Percentiles rank a stretch among this genome's conserved stretches.
These are phyloP conservation scores for Phaedon cochleariae DNA, from an alignment of 2,888 invertebrate genomes.

Conservation along the genomic window DNA sequence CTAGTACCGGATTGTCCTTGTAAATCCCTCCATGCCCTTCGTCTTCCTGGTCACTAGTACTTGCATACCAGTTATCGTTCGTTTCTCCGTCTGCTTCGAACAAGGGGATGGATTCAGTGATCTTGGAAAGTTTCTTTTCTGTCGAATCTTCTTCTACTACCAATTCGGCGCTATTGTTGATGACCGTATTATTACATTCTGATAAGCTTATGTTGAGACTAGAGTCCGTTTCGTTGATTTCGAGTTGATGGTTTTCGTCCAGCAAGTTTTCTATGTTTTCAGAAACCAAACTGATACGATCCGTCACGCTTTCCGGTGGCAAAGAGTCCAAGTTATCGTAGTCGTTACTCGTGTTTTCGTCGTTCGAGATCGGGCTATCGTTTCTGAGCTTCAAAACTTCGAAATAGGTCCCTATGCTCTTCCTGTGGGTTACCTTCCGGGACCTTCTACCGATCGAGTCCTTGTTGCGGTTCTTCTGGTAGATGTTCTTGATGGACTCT, in stretches of 20 bases:
- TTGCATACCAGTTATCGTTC: slow-evolving; percentile 80
- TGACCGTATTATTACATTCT: slow-evolving; percentile 63
- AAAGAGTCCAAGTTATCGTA: slow-evolving; percentile 58
- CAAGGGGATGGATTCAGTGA: slow-evolving; percentile 63
- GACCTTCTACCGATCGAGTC: slow-evolving; percentile 51
- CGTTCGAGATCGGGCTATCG: slow-evolving; percentile 63
- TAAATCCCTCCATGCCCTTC: slow-evolving; percentile 74
- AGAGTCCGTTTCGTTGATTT: slow-evolving; percentile 64
- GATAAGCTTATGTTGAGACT: slow-evolving; percentile 67
- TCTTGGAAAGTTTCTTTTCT: slow-evolving; percentile 47
- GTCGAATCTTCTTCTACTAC: slow-evolving; percentile 13
- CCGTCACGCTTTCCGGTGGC: slow-evolving; percentile 65
- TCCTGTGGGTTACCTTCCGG: slow-evolving; percentile 54
- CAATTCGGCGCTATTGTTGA: slow-evolving; percentile 36
- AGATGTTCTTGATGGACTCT: slow-evolving; percentile 46
- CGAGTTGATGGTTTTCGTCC: slow-evolving; percentile 51
- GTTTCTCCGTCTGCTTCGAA: slow-evolving; percentile 64
- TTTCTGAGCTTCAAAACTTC: slow-evolving; percentile 60
- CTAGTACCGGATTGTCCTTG: slow-evolving; percentile 83
- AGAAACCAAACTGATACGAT: slow-evolving; percentile 67
- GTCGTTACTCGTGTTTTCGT: slow-evolving; percentile 67
- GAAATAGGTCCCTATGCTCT: slow-evolving; percentile 60
- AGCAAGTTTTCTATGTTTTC: slow-evolving; percentile 67
- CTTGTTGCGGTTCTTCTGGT: slow-evolving; percentile 54
- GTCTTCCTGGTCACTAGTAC: slow-evolving; percentile 79